Percentiles rank a stretch among this genome's conserved stretches.
Evolutionary conservation across 2,888 invertebrate genomes (phyloP).

Genomic region (Clitarchus hookeri): DNA sequence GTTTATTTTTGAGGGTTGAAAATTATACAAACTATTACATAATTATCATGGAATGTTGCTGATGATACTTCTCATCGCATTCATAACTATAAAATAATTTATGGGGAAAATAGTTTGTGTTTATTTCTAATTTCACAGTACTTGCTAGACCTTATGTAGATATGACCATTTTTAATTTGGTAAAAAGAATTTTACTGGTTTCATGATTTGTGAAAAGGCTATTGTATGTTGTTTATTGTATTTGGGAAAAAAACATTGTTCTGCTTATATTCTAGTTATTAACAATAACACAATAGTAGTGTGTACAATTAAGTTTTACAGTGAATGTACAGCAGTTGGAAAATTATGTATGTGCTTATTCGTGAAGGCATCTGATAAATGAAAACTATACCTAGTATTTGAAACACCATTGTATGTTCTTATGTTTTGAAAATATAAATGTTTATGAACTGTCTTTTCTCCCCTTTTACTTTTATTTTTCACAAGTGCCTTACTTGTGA

Average conservation of each 20-base stretch:
- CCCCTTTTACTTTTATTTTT: too few species aligned
- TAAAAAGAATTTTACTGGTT: neutral
- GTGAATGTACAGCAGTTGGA: conserved; percentile 19
- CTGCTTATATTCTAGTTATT: neutral
- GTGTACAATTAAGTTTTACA: neutral
- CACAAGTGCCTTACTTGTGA: too few species aligned
- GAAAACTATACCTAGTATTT: neutral
- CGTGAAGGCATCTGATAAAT: neutral
- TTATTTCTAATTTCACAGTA: neutral
- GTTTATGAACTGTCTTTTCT: conserved; percentile 17
- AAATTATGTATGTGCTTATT: neutral
- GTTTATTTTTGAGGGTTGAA: neutral
- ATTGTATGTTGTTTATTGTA: neutral
- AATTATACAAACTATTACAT: neutral
- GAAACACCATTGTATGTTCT: conserved; percentile 22
- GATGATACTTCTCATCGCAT: neutral
- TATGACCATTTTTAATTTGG: neutral
- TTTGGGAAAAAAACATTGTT: neutral
- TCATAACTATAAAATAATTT: neutral
- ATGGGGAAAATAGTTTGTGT: neutral
- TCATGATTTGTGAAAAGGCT: neutral
- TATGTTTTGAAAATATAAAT: conserved; percentile 25
- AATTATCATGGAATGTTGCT: neutral
- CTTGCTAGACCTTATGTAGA: neutral
- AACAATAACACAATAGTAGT: neutral